Base-by-base conservation (phyloP, 2,113 vertebrate genomes). In the Myodes glareolus region DNA sequence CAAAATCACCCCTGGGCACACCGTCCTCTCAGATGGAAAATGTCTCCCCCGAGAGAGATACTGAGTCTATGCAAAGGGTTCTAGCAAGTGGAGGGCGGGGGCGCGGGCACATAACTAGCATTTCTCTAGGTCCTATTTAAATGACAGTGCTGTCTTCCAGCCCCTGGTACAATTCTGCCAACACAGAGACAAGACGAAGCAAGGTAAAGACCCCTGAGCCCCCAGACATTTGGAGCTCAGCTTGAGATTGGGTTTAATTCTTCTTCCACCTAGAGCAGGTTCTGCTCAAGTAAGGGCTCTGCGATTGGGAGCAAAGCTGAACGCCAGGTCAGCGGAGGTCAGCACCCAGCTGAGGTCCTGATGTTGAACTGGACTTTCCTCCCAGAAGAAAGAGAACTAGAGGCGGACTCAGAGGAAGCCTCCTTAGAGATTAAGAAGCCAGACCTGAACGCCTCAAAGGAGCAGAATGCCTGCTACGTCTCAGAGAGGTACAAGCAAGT, bases 401-500 rank as follows among this genome's bases (percentile, higher is more conserved):
- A 75, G 82, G 42, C 14, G 55, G 45, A 67, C 75, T 72, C 16
- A 9, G 27, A 65, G 42, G 45, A 58, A 33, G 23, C 45, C 42
- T 77, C 73, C 13, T 0, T 27, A 23, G 36, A 31, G 55, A 95
- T 81, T 86, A 67, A 31, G 85, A 81, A 23, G 31, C 86, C 50
- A 42, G 72, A 10, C 0, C 36, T 6, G 3, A 97, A 96, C 0
- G 0, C 27, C 52, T 72, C 91, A 1, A 7, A 10, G 0, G 23
- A 68, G 23, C 67, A 4, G 9, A 65, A 27, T 11, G 0, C 31
- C 45, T 99, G 99, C n/a, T 82, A 75, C 0, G 25, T 98, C 7
- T 42, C 67, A 0, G 98, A 97, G 78, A 95, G 85, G 61, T 98
- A 98, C 78, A 98, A 98, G 61, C 93, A 87, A 47, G 45, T 98